phyloP scores from a whole-genome alignment of 53 echinoderm and acorn worm genomes.

The Mesocentrotus franciscanus region DNA sequence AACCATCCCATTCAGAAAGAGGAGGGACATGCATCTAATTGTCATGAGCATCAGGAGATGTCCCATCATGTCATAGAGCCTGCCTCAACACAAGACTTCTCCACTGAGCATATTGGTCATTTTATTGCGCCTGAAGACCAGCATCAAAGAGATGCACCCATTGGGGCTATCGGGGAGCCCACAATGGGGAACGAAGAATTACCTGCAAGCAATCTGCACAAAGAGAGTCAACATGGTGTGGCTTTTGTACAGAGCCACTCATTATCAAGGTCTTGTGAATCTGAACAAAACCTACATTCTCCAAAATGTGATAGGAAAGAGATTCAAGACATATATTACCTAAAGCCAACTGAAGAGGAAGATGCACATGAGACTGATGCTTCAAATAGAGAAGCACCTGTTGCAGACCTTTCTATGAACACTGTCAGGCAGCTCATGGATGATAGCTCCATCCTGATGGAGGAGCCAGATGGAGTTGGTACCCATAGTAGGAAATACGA shows the following conservation, averaged over 20 bases:
- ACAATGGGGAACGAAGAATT: not conserved
- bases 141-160: too few species aligned
- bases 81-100: not conserved
- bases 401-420: constrained; percentile 30
- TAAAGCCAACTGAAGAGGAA: not conserved
- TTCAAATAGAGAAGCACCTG: not conserved
- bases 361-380: too few species aligned
- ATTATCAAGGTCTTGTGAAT: not conserved
- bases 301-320: not conserved
- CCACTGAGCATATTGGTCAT: not conserved
- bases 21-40: not conserved
- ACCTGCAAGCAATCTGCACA: not conserved
- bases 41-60: not conserved
- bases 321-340: not conserved
- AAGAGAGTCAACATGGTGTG: not conserved
- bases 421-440: constrained; percentile 50
- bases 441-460: constrained; percentile 36
- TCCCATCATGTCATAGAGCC: not conserved
- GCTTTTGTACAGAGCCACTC: not conserved
- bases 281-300: not conserved
- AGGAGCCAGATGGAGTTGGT: not conserved
- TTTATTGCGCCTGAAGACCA: not conserved
- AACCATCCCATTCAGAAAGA: not conserved
- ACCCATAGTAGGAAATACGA: not conserved
- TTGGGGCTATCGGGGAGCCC: not conserved